A percentile compares a stretch with the other conserved stretches of the same genome.
Evolutionary conservation across 2,797 vertebrate species (phyloP).

Genomic region (Oreonectes daqikongensis): DNA sequence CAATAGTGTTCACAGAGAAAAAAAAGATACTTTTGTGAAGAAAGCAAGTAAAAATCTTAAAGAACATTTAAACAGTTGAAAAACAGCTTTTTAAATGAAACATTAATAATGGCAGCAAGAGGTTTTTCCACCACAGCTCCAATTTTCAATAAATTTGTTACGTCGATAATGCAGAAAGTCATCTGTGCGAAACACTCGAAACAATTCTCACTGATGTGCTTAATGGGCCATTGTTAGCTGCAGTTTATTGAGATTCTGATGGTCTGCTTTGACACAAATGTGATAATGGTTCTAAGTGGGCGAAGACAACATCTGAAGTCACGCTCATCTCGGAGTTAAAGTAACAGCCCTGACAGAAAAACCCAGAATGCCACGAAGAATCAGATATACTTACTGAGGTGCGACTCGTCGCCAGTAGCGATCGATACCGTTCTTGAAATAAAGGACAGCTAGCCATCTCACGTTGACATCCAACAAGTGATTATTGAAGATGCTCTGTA

Average conservation of each 20-base stretch:
- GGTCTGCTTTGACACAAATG: constrained; percentile 14
- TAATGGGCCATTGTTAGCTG: constrained; percentile 1
- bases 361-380: constrained; percentile 32
- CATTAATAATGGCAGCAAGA: not conserved
- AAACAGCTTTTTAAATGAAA: not conserved
- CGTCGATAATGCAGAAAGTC: not conserved
- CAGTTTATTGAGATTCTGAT: not conserved
- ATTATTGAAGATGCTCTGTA: constrained; percentile 95
- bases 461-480: constrained; percentile 94
- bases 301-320: not conserved
- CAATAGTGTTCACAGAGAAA: not conserved
- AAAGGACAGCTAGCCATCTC: constrained; percentile 95
- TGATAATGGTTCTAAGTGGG: constrained; percentile 27
- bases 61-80: not conserved
- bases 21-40: not conserved
- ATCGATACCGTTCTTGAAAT: constrained; percentile 99
- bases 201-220: not conserved
- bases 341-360: constrained; percentile 19
- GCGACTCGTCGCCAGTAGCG: constrained; percentile 96
- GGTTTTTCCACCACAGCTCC: not conserved
- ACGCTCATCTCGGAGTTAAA: not conserved
- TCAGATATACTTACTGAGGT: constrained; percentile 85
- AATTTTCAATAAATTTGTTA: constrained; percentile 1
- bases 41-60: not conserved
- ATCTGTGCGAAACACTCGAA: not conserved